Evolutionary conservation across 2,797 vertebrate genomes (phyloP), one percentile per base, ranked within the genome.

Genomic region (Ispidina lecontei): DNA sequence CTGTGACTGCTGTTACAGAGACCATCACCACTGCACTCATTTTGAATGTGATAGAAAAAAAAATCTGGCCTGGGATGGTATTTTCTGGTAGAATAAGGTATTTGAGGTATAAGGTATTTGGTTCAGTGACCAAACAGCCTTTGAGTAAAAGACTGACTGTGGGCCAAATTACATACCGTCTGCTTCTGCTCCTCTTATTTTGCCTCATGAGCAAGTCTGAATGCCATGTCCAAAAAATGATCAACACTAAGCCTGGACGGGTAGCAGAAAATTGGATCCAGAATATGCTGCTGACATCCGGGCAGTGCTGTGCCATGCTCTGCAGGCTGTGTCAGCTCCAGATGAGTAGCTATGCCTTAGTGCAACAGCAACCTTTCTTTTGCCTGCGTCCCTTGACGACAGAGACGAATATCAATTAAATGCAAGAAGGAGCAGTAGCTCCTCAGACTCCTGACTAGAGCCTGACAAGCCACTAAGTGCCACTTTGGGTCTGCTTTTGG

Each of bases 51-150:
- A 51, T 23, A 46, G 35, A 58, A 47, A 73, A 67, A 23, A 41
- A 79, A 60, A 17, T 46, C 29, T 55, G 22, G 5, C 1, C 29
- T 63, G 18, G 49, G 20, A 28, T 63, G 44, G 6, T 22, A 59
- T 7, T 58, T 85, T 21, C 49, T 79, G 7, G 21, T 39, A 70
- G 28, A 69, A 72, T 28, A 15, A 83, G 14, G 15, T 74, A 77
- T 59, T 84, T 55, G 31, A 73, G 29, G 16, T 81, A 47, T n/a
- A 74, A 33, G 10, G 14, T 39, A 7, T 39, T 39, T 64, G 79
- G 5, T 43, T 87, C 18, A 4, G 22, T 12, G 17, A 39, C 8
- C 20, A 43, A 75, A 33, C 0, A 0, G 4, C 10, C 37, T 71
- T 49, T 37, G 29, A 76, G 67, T 28, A 54, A 47, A 46, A 73